A percentile compares a stretch with the other conserved stretches of the same genome.
Evolutionary conservation across 2,888 invertebrate species (phyloP).

Genomic region (Acanthopleura granulata): DNA sequence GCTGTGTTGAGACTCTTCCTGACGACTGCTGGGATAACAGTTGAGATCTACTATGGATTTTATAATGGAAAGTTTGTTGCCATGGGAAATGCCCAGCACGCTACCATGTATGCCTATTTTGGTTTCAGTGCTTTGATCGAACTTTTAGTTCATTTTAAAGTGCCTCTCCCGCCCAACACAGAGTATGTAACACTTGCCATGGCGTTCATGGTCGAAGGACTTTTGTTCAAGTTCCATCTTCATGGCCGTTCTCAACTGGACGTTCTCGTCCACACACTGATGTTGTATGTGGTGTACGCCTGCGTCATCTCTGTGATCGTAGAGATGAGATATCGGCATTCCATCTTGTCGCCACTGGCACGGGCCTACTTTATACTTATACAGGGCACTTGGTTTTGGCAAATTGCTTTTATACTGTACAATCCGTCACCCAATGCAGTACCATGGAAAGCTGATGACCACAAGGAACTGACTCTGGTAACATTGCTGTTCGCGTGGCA

Average conservation of each 20-base stretch:
- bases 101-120: constrained; percentile 73
- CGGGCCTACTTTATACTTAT: constrained; percentile 69
- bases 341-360: constrained; percentile 65
- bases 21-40: constrained; percentile 58
- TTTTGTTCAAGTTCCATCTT: constrained; percentile 72
- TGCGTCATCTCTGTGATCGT: constrained; percentile 60
- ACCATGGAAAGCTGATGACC: constrained; percentile 67
- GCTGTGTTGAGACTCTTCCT: constrained; percentile 54
- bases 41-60: constrained; percentile 67
- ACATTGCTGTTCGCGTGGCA: constrained; percentile 69
- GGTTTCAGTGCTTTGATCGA: constrained; percentile 70
- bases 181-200: constrained; percentile 69
- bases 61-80: constrained; percentile 63
- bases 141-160: constrained; percentile 62
- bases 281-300: constrained; percentile 68
- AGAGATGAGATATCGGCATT: constrained; percentile 67
- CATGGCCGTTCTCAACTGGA: constrained; percentile 69
- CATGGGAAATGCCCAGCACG: constrained; percentile 71
- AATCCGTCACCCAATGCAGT: constrained; percentile 63
- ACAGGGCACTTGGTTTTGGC: constrained; percentile 74
- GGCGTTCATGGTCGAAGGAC: constrained; percentile 70
- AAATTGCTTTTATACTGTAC: constrained; percentile 72
- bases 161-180: constrained; percentile 65
- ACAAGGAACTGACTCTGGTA: constrained; percentile 70
- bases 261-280: constrained; percentile 70